Evolutionary conservation across 2,113 vertebrate species (phyloP), one percentile per base, ranked within the genome.

Genomic region (Tragelaphus scriptus): DNA sequence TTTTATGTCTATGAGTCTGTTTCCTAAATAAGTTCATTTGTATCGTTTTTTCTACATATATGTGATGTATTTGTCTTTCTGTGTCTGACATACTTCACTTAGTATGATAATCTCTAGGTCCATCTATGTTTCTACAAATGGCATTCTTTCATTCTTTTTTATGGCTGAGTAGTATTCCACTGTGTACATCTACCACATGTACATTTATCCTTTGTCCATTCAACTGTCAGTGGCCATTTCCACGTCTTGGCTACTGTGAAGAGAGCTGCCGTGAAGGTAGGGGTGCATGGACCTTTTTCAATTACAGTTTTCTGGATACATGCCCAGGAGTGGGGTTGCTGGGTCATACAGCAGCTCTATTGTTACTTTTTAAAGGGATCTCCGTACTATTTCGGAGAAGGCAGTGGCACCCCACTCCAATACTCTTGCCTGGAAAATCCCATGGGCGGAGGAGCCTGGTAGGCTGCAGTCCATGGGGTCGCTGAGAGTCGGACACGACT

Each of bases 91-190:
- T 16, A 9, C 47, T 30, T 30, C 77, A 49, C 26, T 19, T 26
- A 25, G 36, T 3, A 3, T 14, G 71, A 13, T 77, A 6, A 14
- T 44, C 71, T 44, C 71, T 25, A 44, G 12, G 36, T 77, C 36
- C 36, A 7, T 14, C 71, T 44, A 1, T 77, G 71, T 26, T 7
- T 13, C 11, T 25, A 2, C 21, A 25, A 1, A 6, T 1, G 71
- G 36, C 36, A 3, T 12, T 7, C 40, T 44, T 23, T 25, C 71
- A 14, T 3, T 25, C 71, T 44, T 49, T 30, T 80, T 49, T 3
- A 49, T 17, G 77, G 47, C 77, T 49, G 44, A 17, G 47, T 9
- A 30, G 44, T 17, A 49, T 11, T 30, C 47, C 7, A 0, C 28
- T 80, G 77, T 30, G 77, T 21, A 5, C 65, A 36, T 7, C 11